Conservation (phyloP, 2,797 vertebrate genomes). For the Bovichtus diacanthus region DNA sequence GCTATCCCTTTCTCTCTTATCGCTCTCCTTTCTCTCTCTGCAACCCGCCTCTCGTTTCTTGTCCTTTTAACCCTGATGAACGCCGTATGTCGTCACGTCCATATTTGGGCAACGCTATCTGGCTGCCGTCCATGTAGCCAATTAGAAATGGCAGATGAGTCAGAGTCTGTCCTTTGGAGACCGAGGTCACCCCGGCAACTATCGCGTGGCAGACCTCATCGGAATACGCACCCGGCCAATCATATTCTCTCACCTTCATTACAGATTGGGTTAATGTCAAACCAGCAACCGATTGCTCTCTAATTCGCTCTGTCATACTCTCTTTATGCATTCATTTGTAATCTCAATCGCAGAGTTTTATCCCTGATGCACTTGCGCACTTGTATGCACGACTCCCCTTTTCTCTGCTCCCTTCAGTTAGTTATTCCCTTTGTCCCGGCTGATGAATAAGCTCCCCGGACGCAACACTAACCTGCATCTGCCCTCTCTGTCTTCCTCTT, state of each 20-base stretch:
- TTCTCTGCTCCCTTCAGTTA: slow-evolving; percentile 23
- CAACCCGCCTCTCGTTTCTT: slow-evolving; percentile 31
- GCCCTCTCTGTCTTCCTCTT: slow-evolving; percentile 12
- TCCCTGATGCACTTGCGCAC: slow-evolving; percentile 7
- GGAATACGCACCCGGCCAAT: slow-evolving; percentile 70
- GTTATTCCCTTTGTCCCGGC: slow-evolving; percentile 42
- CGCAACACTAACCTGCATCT: slow-evolving; percentile 48
- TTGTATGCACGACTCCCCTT: slow-evolving; percentile 13
- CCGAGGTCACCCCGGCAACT: slow-evolving; percentile 77
- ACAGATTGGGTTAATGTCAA: slow-evolving; percentile 76
- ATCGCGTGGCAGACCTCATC: slow-evolving; percentile 74
- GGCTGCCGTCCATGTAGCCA: slow-evolving; percentile 72
- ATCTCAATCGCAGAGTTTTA: slow-evolving; percentile 8
- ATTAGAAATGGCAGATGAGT: slow-evolving; percentile 75
- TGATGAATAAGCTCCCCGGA: slow-evolving; percentile 44
- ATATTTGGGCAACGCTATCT: slow-evolving; percentile 65
- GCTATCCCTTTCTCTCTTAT: not conserved
- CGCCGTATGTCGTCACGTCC: slow-evolving; percentile 52
- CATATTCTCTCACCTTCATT: slow-evolving; percentile 81
- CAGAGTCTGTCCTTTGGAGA: slow-evolving; percentile 75
- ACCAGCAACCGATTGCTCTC: slow-evolving; percentile 46
- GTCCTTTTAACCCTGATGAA: slow-evolving; percentile 70
- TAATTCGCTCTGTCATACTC: slow-evolving; percentile 28
- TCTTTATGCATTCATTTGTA: slow-evolving; percentile 11
- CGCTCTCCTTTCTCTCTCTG: not conserved